Evolutionary conservation across 2,888 invertebrate genomes (phyloP).

Genomic region (Lamellibrachia columna): DNA sequence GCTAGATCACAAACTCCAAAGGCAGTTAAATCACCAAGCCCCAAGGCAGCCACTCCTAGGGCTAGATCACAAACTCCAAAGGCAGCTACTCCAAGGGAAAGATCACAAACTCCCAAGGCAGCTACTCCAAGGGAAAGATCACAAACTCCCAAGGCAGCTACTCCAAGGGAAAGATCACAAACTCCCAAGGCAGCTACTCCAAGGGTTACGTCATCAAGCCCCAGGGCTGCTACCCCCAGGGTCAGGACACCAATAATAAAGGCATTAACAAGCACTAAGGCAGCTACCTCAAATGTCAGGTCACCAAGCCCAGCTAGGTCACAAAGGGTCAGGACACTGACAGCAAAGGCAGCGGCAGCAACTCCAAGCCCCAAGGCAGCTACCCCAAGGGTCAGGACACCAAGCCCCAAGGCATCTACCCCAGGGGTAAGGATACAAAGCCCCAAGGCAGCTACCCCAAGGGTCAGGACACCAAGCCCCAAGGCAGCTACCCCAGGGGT

Average conservation of each 20-base stretch:
- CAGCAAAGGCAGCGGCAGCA: neutral
- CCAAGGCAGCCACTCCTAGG: slow-evolving; percentile 35
- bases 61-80: slow-evolving; percentile 26
- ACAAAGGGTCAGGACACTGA: neutral
- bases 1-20: slow-evolving; percentile 30
- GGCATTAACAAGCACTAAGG: neutral
- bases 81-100: slow-evolving; percentile 29
- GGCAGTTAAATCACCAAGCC: slow-evolving; percentile 28
- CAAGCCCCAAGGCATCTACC: neutral
- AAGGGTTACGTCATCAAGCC: neutral
- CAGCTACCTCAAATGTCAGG: neutral
- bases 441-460: neutral
- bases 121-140: slow-evolving; percentile 26
- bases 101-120: slow-evolving; percentile 31
- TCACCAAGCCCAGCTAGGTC: neutral
- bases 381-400: neutral
- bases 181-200: slow-evolving; percentile 20
- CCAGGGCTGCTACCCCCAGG: neutral
- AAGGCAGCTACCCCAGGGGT: slow-evolving; percentile 16
- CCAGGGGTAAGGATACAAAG: too few relatives aligned
- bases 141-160: slow-evolving; percentile 29
- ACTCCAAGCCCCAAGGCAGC: neutral
- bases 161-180: slow-evolving; percentile 25
- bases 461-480: slow-evolving; percentile 13
- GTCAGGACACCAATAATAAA: neutral